A percentile compares a stretch with the other conserved stretches of the same genome.
These are phyloP conservation scores for Pseudococcus viburni DNA, from an alignment of 2,888 invertebrate species.

Conservation along the genomic window DNA sequence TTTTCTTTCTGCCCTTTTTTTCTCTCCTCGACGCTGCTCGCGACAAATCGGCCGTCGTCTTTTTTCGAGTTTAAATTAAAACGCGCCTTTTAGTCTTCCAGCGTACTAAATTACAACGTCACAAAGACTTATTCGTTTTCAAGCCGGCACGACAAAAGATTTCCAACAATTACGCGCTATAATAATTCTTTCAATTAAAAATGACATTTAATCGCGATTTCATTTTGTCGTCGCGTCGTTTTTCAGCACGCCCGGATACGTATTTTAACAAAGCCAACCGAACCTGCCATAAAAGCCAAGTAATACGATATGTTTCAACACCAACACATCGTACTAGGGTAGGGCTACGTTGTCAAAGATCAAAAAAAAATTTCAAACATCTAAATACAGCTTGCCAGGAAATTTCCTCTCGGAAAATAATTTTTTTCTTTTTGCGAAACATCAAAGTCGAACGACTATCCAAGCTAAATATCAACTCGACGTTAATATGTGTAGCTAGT, in stretches of 20 bases:
- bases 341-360: slow-evolving; percentile 31
- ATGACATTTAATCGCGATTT: slow-evolving; percentile 32
- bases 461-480: neutral
- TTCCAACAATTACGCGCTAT: neutral
- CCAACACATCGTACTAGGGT: neutral
- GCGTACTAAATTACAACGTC: neutral
- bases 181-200: slow-evolving; percentile 40
- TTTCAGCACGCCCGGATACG: slow-evolving; percentile 11
- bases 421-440: neutral
- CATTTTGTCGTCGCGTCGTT: slow-evolving; percentile 10
- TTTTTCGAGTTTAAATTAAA: slow-evolving; percentile 34
- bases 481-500: neutral
- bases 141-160: slow-evolving; percentile 16
- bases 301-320: slow-evolving; percentile 24
- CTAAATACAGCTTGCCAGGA: neutral
- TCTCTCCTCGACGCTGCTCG: neutral
- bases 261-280: neutral
- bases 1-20: neutral
- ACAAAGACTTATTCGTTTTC: neutral
- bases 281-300: neutral
- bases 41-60: neutral
- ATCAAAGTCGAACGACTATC: neutral
- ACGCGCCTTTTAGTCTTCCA: neutral
- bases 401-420: neutral
- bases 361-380: neutral